Evolutionary conservation across 2,113 vertebrate genomes (phyloP).

Genomic region (Bungarus multicinctus): DNA sequence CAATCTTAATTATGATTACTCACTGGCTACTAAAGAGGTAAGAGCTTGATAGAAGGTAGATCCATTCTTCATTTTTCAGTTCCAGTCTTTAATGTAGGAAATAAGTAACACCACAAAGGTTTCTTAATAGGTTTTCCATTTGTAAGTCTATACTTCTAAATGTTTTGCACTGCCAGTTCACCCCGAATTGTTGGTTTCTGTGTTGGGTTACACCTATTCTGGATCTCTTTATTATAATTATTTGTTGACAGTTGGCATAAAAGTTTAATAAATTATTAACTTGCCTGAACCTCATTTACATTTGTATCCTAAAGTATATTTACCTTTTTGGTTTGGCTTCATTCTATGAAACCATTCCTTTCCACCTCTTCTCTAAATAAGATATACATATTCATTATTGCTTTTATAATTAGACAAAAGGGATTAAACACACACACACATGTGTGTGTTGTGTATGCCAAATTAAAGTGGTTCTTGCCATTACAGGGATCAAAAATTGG

Average conservation of each 20-base stretch:
- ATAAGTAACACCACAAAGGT: background rate
- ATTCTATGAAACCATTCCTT: background rate
- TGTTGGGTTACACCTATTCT: background rate
- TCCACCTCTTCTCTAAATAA: background rate
- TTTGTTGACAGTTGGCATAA: background rate
- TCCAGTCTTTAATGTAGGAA: background rate
- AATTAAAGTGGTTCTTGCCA: background rate
- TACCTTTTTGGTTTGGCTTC: background rate
- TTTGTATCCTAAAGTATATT: background rate
- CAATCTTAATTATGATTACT: background rate
- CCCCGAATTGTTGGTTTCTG: background rate
- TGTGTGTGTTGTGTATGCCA: background rate
- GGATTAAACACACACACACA: background rate
- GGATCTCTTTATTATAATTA: background rate
- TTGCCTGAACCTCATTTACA: background rate
- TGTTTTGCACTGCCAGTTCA: background rate
- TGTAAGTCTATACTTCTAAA: background rate
- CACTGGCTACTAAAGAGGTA: background rate
- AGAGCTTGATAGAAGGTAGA: background rate
- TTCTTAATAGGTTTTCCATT: background rate
- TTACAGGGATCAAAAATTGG: background rate
- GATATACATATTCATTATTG: background rate
- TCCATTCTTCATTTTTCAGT: background rate
- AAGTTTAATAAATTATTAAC: background rate
- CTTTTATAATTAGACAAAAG: background rate